These are phyloP conservation scores for Syrmaticus mikado DNA, from an alignment of 2,113 vertebrate genomes.

Conservation along the genomic window DNA sequence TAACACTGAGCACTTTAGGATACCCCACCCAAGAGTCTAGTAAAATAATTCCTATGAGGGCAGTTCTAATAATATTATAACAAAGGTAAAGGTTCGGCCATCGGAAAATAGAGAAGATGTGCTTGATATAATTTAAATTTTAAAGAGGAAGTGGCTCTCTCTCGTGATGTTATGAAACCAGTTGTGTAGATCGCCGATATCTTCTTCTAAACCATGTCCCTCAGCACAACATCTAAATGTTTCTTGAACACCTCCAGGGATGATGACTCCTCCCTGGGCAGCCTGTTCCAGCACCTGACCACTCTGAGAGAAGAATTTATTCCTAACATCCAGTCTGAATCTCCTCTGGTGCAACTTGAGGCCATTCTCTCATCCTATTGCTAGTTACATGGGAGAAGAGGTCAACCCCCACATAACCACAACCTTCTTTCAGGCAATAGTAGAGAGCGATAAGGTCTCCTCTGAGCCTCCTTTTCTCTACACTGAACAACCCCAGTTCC, in stretches of 20 bases:
- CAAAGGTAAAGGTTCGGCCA: background rate
- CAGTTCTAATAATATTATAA: background rate
- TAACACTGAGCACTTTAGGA: background rate
- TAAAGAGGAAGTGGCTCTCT: background rate
- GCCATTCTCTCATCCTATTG: too few species aligned
- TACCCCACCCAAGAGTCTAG: background rate
- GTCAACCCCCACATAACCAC: background rate
- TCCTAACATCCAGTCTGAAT: too few species aligned
- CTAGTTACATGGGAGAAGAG: background rate
- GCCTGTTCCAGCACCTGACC: too few species aligned
- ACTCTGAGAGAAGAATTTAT: too few species aligned
- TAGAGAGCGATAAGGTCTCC: background rate
- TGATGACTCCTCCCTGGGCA: too few species aligned
- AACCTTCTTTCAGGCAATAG: background rate
- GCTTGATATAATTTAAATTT: background rate
- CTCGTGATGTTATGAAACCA: rapidly evolving
- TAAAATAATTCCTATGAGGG: background rate
- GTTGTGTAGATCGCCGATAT: background rate
- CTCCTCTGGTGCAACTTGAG: too few species aligned
- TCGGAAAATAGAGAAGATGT: background rate
- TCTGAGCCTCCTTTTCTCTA: background rate
- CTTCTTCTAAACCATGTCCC: too few species aligned
- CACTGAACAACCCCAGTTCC: background rate
- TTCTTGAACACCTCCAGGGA: too few species aligned
- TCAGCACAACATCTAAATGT: too few species aligned